Conservation (phyloP, 2,797 vertebrate genomes). For the Hylomyscus alleni region DNA sequence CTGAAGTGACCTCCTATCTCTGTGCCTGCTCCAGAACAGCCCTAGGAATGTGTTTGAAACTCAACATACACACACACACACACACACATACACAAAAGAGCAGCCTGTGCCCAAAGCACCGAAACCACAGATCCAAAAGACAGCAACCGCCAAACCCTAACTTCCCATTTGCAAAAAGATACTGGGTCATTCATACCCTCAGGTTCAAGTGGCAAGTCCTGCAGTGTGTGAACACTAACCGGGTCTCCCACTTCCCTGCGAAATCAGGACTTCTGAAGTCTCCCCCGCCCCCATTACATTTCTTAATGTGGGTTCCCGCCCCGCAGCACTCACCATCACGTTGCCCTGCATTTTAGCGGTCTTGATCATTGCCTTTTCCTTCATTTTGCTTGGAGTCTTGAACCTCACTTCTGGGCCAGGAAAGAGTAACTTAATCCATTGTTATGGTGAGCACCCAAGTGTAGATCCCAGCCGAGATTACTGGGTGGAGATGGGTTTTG, state of each 20-base stretch:
- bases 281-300: too few species aligned
- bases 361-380: conserved; percentile 97
- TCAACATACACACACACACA: background rate
- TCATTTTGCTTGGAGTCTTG: conserved; percentile 90
- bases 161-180: conserved; percentile 54
- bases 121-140: background rate
- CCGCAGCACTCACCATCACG: conserved; percentile 90
- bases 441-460: conserved; percentile 81
- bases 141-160: background rate
- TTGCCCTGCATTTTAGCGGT: conserved; percentile 99
- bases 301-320: background rate
- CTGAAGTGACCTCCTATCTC: background rate
- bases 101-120: background rate
- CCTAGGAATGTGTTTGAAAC: background rate
- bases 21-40: background rate
- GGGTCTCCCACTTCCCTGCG: background rate
- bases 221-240: background rate
- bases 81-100: too few species aligned
- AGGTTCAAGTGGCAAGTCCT: background rate
- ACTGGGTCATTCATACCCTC: background rate
- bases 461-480: conserved; percentile 76
- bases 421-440: conserved; percentile 89
- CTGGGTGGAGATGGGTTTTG: conserved; percentile 70
- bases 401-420: conserved; percentile 64
- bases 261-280: background rate